Percentiles rank a stretch among this genome's conserved stretches.
phyloP scores from a whole-genome alignment of 2,113 vertebrate species.

The Athene noctua region DNA sequence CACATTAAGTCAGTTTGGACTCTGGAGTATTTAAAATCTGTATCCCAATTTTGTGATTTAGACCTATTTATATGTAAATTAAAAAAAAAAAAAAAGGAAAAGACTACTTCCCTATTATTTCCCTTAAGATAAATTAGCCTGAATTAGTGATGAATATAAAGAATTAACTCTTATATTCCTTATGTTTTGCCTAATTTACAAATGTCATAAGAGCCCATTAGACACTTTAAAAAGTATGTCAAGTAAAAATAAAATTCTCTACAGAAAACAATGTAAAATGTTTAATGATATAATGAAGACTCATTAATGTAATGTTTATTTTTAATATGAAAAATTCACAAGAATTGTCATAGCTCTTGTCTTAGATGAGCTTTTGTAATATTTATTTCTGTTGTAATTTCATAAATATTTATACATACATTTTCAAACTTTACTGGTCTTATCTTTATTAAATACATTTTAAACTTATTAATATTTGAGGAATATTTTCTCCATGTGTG shows the following conservation, averaged over 20 bases:
- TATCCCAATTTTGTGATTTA: slow-evolving; percentile 23
- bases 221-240: slow-evolving; percentile 34
- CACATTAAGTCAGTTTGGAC: neutral
- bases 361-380: slow-evolving; percentile 60
- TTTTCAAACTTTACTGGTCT: slow-evolving; percentile 26
- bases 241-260: slow-evolving; percentile 52
- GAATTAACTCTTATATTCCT: slow-evolving; percentile 54
- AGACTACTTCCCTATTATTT: slow-evolving; percentile 35
- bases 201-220: slow-evolving; percentile 53
- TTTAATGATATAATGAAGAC: slow-evolving; percentile 61
- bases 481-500: neutral
- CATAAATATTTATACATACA: slow-evolving; percentile 57
- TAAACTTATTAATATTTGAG: neutral
- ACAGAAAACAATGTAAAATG: slow-evolving; percentile 59
- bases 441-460: slow-evolving; percentile 33
- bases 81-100: neutral
- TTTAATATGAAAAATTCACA: slow-evolving; percentile 69
- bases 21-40: slow-evolving; percentile 55
- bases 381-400: slow-evolving; percentile 57
- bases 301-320: slow-evolving; percentile 66
- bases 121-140: slow-evolving; percentile 60
- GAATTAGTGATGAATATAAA: slow-evolving; percentile 60
- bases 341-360: slow-evolving; percentile 60
- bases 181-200: slow-evolving; percentile 58
- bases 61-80: slow-evolving; percentile 55